These are phyloP conservation scores for Crioceris asparagi DNA, from an alignment of 2,888 invertebrate species.

Conservation along the genomic window DNA sequence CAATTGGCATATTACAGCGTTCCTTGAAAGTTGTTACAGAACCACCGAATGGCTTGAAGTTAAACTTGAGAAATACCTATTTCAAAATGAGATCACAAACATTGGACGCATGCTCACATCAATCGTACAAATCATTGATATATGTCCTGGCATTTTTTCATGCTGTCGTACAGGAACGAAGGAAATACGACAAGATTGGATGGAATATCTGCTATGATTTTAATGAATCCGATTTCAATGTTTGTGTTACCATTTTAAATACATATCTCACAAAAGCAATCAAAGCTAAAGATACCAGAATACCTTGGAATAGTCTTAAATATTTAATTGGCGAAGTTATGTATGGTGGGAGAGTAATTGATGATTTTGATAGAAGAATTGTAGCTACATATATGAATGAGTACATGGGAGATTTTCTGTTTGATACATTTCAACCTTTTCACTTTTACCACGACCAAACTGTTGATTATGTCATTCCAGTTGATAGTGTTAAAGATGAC, in stretches of 20 bases:
- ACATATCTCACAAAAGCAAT: slow-evolving; percentile 70
- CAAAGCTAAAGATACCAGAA: slow-evolving; percentile 46
- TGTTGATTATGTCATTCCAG: slow-evolving; percentile 72
- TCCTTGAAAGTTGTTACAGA: slow-evolving; percentile 72
- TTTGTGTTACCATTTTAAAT: slow-evolving; percentile 75
- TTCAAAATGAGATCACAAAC: slow-evolving; percentile 70
- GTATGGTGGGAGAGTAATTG: slow-evolving; percentile 91
- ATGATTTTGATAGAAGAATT: slow-evolving; percentile 80
- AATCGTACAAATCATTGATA: slow-evolving; percentile 67
- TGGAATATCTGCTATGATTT: slow-evolving; percentile 94
- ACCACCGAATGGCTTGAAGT: slow-evolving; percentile 77
- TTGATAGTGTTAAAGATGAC: slow-evolving; percentile 51
- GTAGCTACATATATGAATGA: slow-evolving; percentile 85
- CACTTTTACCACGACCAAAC: slow-evolving; percentile 69
- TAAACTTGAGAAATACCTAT: slow-evolving; percentile 81
- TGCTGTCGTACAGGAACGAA: slow-evolving; percentile 83
- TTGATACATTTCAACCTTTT: slow-evolving; percentile 84
- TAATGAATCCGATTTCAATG: slow-evolving; percentile 84
- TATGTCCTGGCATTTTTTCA: slow-evolving; percentile 90
- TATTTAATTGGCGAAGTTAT: slow-evolving; percentile 92
- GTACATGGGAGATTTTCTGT: slow-evolving; percentile 89
- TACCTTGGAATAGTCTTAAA: slow-evolving; percentile 86
- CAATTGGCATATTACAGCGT: slow-evolving; percentile 68
- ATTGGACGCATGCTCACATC: slow-evolving; percentile 63
- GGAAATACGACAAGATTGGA: slow-evolving; percentile 88